Percentiles rank a stretch among this genome's conserved stretches.
These are phyloP conservation scores for Hylomyscus alleni DNA, from an alignment of 2,797 vertebrate species.

Conservation along the genomic window DNA sequence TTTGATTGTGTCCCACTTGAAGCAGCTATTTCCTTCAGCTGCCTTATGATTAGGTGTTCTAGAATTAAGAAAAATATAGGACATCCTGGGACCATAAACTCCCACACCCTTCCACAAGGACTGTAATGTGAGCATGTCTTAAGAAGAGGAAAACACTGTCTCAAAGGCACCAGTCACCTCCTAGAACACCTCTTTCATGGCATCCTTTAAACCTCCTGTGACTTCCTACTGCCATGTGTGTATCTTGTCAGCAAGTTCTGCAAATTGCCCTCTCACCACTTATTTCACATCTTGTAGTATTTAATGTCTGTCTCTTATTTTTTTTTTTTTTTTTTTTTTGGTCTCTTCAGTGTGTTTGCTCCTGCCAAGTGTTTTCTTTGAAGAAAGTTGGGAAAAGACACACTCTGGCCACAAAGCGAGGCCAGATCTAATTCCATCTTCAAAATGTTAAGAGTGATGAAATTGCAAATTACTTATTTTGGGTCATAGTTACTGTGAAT, in stretches of 20 bases:
- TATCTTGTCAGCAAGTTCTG: slow-evolving; percentile 74
- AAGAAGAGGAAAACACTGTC: neutral
- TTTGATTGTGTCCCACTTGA: neutral
- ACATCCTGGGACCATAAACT: neutral
- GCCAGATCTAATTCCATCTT: slow-evolving; percentile 71
- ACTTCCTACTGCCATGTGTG: slow-evolving; percentile 50
- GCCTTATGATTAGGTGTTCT: neutral
- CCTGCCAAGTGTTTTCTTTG: slow-evolving; percentile 77
- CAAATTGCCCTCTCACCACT: slow-evolving; percentile 72
- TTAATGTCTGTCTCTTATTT: slow-evolving; percentile 66
- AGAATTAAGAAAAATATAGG: neutral
- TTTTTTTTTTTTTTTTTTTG: neutral
- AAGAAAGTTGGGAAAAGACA: slow-evolving; percentile 66
- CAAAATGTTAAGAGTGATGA: slow-evolving; percentile 79
- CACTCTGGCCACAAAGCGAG: slow-evolving; percentile 71
- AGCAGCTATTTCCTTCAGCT: neutral
- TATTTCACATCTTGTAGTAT: slow-evolving; percentile 79
- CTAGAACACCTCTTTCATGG: neutral
- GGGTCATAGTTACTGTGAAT: slow-evolving; percentile 58
- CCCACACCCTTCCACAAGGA: neutral
- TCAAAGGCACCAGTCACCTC: neutral
- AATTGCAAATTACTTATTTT: slow-evolving; percentile 70
- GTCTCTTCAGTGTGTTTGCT: slow-evolving; percentile 54
- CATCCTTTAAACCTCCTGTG: slow-evolving; percentile 12
- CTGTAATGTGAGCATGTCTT: neutral